These are phyloP conservation scores for Masnerella sp. DNA, from an alignment of 2,888 invertebrate species.

Conservation along the genomic window DNA sequence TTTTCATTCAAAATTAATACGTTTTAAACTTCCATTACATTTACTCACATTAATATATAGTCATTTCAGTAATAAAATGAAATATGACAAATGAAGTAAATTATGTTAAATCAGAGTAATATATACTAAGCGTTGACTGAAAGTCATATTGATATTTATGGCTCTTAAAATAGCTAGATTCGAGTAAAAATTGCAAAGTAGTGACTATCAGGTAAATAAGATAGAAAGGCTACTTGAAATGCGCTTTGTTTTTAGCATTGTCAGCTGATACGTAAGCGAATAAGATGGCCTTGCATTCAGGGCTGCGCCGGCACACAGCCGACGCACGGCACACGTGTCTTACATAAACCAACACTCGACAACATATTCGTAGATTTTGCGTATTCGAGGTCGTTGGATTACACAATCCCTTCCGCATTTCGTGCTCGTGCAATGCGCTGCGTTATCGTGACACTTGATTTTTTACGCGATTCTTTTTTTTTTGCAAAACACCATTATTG, in stretches of 20 bases:
- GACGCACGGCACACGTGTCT: constrained; percentile 47
- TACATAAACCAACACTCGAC: constrained; percentile 40
- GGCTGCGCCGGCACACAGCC: constrained; percentile 47
- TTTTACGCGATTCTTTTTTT: constrained; percentile 3
- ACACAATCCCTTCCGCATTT: constrained; percentile 63
- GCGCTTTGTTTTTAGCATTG: constrained; percentile 55
- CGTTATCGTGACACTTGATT: constrained; percentile 30
- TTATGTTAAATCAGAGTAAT: too few species aligned
- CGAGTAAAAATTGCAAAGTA: too few species aligned
- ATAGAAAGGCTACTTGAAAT: constrained; percentile 50
- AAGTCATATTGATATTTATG: too few species aligned
- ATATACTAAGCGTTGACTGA: too few species aligned
- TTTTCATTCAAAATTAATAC: too few species aligned
- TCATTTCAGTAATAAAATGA: too few species aligned
- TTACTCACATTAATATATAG: too few species aligned
- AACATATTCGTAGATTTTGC: constrained; percentile 58
- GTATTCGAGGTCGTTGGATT: constrained; percentile 60
- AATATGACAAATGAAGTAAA: too few species aligned
- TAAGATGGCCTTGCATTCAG: constrained; percentile 62
- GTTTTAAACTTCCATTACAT: too few species aligned
- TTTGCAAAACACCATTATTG: constrained; percentile 1
- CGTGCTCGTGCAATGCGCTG: constrained; percentile 29
- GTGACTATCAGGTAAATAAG: constrained; percentile 31
- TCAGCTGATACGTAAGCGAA: constrained; percentile 62
- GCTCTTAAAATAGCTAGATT: too few species aligned